Percentiles rank a stretch among this genome's conserved stretches.
Evolutionary conservation across 1,140 invertebrate genomes (phyloP).

Genomic region (Oreohelix idahoensis): DNA sequence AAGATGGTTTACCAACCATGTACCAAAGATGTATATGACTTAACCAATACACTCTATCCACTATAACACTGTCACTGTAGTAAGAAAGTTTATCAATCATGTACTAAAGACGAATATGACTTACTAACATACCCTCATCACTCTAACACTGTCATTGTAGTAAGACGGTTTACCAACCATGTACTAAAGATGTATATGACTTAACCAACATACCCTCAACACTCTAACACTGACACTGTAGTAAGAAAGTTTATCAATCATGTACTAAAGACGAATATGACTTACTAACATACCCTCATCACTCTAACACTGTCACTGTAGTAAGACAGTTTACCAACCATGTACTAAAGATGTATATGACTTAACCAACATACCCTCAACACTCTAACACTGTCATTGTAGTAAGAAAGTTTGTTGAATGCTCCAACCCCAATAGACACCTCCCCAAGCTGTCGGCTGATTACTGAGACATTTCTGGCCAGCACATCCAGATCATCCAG

Average conservation of each 20-base stretch:
- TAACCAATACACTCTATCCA: too few species aligned
- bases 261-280: too few species aligned
- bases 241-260: conserved; percentile 79
- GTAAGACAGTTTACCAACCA: conserved; percentile 81
- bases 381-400: conserved; percentile 80
- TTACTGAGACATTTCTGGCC: conserved; percentile 76
- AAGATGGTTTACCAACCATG: conserved; percentile 81
- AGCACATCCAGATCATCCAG: conserved; percentile 89
- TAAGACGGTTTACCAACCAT: conserved; percentile 82
- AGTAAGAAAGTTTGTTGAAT: conserved; percentile 81
- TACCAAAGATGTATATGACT: too few species aligned
- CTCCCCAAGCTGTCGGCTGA: conserved; percentile 81
- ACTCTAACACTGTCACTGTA: conserved; percentile 81
- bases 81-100: too few species aligned
- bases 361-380: conserved; percentile 69
- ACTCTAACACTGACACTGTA: conserved; percentile 81
- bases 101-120: too few species aligned
- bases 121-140: conserved; percentile 53
- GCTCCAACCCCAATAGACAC: conserved; percentile 86
- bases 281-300: conserved; percentile 68
- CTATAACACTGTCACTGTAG: too few species aligned
- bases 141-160: conserved; percentile 81
- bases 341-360: too few species aligned
- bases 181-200: too few species aligned
- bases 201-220: conserved; percentile 68